Percentiles rank a stretch among this genome's conserved stretches.
phyloP scores from a whole-genome alignment of 2,888 invertebrate genomes.

The Rugalucina vietnamica region DNA sequence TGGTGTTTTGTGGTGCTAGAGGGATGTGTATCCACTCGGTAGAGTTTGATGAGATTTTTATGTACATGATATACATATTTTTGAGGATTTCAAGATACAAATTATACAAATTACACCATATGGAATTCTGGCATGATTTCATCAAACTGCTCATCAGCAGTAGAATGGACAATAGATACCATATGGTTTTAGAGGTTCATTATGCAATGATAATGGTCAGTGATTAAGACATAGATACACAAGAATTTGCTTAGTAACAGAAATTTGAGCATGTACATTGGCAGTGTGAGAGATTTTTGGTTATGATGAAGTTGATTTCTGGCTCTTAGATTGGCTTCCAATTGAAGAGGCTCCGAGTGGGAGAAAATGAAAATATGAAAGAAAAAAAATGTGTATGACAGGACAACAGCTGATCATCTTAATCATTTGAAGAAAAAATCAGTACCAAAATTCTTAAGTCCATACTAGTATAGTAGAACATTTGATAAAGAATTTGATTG shows the following conservation, averaged over 20 bases:
- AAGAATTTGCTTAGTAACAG: conserved; percentile 6
- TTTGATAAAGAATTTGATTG: too few species aligned
- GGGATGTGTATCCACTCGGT: too few species aligned
- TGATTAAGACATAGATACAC: conserved; percentile 7
- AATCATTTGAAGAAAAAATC: too few species aligned
- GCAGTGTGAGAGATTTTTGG: conserved; percentile 14
- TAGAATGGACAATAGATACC: conserved; percentile 52
- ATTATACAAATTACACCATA: background rate
- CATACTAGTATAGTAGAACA: too few species aligned
- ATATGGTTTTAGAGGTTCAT: conserved; percentile 35
- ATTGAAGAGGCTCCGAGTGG: background rate
- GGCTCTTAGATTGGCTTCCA: conserved; percentile 8
- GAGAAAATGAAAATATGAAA: background rate
- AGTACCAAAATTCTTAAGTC: too few species aligned
- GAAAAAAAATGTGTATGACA: background rate
- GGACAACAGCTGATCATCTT: too few species aligned
- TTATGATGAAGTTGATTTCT: conserved; percentile 14
- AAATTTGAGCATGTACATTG: conserved; percentile 11
- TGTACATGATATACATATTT: background rate
- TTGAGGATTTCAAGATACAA: background rate
- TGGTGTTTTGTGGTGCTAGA: too few species aligned
- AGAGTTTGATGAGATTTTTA: too few species aligned
- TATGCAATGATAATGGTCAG: conserved; percentile 13
- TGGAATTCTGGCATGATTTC: conserved; percentile 10
- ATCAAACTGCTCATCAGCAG: background rate